Percentiles rank a stretch among this genome's conserved stretches.
These are phyloP conservation scores for Epicauta chinensis DNA, from an alignment of 1,140 invertebrate species.

Conservation along the genomic window DNA sequence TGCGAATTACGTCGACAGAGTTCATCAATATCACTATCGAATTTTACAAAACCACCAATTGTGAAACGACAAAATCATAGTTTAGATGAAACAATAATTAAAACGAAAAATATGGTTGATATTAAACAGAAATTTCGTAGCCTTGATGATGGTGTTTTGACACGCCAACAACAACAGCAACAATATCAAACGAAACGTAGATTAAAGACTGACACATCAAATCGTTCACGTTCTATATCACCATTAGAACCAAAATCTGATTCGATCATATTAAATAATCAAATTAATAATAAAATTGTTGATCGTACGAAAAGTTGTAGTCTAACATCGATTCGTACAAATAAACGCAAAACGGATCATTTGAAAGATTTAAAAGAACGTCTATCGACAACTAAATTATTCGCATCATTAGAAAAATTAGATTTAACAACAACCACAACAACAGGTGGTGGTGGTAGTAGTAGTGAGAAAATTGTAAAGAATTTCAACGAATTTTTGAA, in stretches of 20 bases:
- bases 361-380: conserved; percentile 50
- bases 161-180: conserved; percentile 23
- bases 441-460: conserved; percentile 35
- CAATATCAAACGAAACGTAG: conserved; percentile 21
- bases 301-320: conserved; percentile 28
- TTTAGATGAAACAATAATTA: conserved; percentile 58
- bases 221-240: conserved; percentile 30
- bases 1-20: conserved; percentile 76
- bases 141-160: conserved; percentile 49
- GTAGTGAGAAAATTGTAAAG: conserved; percentile 58
- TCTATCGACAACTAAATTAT: conserved; percentile 45
- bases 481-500: conserved; percentile 80
- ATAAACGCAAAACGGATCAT: conserved; percentile 42
- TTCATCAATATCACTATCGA: conserved; percentile 65
- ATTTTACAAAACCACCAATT: conserved; percentile 44
- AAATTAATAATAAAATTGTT: conserved; percentile 32
- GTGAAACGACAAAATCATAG: conserved; percentile 59
- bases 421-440: conserved; percentile 25
- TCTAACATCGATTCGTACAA: conserved; percentile 38
- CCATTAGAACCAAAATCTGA: conserved; percentile 40
- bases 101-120: conserved; percentile 35
- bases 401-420: conserved; percentile 49
- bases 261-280: conserved; percentile 36
- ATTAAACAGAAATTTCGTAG: conserved; percentile 51
- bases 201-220: conserved; percentile 20